Evolutionary conservation across 2,113 vertebrate species (phyloP).

Genomic region (Bothrops jararaca): DNA sequence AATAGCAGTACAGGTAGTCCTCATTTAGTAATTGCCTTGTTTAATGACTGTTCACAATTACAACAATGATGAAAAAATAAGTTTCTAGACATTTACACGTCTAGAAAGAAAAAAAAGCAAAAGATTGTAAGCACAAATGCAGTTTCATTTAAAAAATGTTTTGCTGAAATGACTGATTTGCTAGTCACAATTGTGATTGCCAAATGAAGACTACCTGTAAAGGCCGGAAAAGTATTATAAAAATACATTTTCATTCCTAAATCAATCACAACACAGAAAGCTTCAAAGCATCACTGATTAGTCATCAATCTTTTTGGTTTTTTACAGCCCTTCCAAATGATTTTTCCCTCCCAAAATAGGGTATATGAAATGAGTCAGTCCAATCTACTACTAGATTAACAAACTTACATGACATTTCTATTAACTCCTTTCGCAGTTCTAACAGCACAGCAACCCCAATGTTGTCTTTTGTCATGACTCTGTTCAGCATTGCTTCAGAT

Average conservation of each 20-base stretch:
- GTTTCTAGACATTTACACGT: background rate
- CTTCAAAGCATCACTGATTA: background rate
- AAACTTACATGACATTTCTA: conserved; percentile 90
- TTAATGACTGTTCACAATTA: background rate
- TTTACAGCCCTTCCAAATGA: background rate
- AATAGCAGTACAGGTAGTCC: background rate
- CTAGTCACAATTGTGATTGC: background rate
- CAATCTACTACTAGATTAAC: conserved; percentile 13
- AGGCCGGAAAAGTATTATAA: background rate
- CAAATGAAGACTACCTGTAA: background rate
- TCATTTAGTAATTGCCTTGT: background rate
- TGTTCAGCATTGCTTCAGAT: conserved; percentile 96
- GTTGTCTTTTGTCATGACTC: conserved; percentile 99
- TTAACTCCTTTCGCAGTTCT: conserved; percentile 91
- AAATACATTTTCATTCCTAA: background rate
- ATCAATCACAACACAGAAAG: background rate
- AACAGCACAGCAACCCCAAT: conserved; percentile 93
- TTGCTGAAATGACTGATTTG: background rate
- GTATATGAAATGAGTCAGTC: background rate
- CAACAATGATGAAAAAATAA: background rate
- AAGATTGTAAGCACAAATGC: background rate
- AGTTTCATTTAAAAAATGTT: background rate
- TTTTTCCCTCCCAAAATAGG: background rate
- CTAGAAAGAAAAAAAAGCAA: background rate
- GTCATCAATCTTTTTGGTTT: background rate